Percentiles rank a stretch among this genome's conserved stretches.
Conservation (phyloP, 2,888 invertebrate species). For the Formica aserva region DNA sequence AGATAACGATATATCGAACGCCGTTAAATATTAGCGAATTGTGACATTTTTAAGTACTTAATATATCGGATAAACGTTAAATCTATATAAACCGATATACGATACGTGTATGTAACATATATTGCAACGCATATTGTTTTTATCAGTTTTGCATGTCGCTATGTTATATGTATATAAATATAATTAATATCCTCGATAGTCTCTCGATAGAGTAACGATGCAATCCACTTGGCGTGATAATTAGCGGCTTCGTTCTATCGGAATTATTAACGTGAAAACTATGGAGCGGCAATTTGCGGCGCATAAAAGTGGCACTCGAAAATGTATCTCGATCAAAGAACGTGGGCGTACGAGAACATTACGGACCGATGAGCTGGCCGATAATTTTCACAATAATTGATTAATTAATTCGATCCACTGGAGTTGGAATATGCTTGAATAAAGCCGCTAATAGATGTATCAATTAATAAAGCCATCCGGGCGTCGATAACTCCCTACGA, state of each 20-base stretch:
- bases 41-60: background rate
- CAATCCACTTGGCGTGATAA: constrained; percentile 19
- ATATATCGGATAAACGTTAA: background rate
- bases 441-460: constrained; percentile 52
- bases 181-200: constrained; percentile 9
- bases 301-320: constrained; percentile 39
- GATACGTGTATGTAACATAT: background rate
- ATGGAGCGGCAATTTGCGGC: constrained; percentile 34
- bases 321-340: constrained; percentile 48
- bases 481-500: constrained; percentile 24
- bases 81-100: background rate
- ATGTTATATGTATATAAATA: background rate
- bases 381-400: constrained; percentile 55
- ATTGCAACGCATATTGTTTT: constrained; percentile 5
- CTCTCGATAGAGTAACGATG: background rate
- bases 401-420: constrained; percentile 53
- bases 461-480: constrained; percentile 48
- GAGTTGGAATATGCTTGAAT: constrained; percentile 50
- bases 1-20: background rate
- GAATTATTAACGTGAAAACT: constrained; percentile 46
- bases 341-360: constrained; percentile 30
- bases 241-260: constrained; percentile 31
- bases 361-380: constrained; percentile 41
- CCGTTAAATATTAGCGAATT: background rate
- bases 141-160: background rate